phyloP scores from a whole-genome alignment of 2,797 vertebrate genomes.

The Melopsittacus undulatus region DNA sequence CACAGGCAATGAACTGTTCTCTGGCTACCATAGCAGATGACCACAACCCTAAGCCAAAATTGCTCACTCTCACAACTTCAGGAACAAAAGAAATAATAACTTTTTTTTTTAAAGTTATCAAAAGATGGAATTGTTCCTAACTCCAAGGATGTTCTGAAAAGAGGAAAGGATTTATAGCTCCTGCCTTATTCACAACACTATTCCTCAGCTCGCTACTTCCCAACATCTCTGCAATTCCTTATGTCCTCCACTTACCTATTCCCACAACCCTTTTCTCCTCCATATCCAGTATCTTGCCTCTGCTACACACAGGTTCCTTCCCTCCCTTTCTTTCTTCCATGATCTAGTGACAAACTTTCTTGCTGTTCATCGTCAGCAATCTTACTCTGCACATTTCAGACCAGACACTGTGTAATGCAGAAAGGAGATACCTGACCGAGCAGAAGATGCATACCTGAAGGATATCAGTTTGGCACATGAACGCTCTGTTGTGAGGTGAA shows the following conservation, averaged over 20 bases:
- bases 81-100: background rate
- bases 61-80: background rate
- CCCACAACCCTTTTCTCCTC: background rate
- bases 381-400: background rate
- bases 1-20: background rate
- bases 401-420: background rate
- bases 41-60: background rate
- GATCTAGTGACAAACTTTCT: background rate
- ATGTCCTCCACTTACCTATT: background rate
- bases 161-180: background rate
- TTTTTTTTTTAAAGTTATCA: background rate
- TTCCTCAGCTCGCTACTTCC: background rate
- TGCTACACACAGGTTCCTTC: background rate
- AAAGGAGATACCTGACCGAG: fast-evolving
- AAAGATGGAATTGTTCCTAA: background rate
- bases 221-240: background rate
- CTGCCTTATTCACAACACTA: background rate
- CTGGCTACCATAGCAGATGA: background rate
- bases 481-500: fast-evolving
- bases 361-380: background rate
- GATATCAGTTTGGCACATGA: background rate
- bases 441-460: background rate
- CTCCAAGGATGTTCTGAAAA: background rate
- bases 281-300: background rate
- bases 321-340: background rate